Base-by-base conservation (phyloP, 2,113 vertebrate species). In the Chaenogobius annularis region DNA sequence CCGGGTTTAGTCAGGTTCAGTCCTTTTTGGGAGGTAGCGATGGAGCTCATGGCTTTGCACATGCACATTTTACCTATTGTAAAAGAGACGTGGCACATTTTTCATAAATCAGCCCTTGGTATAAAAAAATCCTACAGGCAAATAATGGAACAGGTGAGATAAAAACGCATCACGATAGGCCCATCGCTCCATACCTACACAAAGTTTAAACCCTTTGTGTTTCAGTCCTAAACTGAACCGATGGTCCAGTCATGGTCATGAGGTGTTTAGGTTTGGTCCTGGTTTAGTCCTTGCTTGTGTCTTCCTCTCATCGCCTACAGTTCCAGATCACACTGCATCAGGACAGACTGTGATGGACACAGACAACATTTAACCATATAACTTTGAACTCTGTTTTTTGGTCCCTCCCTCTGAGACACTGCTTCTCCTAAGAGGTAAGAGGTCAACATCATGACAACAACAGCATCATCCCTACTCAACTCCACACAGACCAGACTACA, bases 401-500 rank as follows among this genome's bases (percentile, higher is more conserved):
- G 56, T 8, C 56, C 54, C 56, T 31, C 56, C 26, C 23, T 3
- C 13, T 8, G 23, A 17, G 56, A 31, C 23, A 31, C 26, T 31
- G 26, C 26, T 31, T 31, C 56, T 23, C 56, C 56, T 8, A 7
- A 59, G 56, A 31, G 56, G 23, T 12, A 10, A 56, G 54, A 56
- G 54, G 20, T 23, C 23, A 23, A 56, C 11, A 56, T 56, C 20
- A 56, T 56, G 54, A 56, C 54, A 56, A 5, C 12, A 31, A 17
- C 14, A 4, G 10, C 23, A 59, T 59, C 56, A 17, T 59, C 23
- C 12, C 12, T 59, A 13, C 17, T 20, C 26, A 7, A 11, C 56
- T 40, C 65, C 54, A 69, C 72, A 54, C 72, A 62, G 74, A 64
- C 70, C 13, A 15, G 56, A 15, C 54, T 23, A 31, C 23, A 59